A percentile compares a stretch with the other conserved stretches of the same genome.
These are phyloP conservation scores for Ciconia stormi DNA, from an alignment of 2,113 vertebrate species.

Conservation along the genomic window DNA sequence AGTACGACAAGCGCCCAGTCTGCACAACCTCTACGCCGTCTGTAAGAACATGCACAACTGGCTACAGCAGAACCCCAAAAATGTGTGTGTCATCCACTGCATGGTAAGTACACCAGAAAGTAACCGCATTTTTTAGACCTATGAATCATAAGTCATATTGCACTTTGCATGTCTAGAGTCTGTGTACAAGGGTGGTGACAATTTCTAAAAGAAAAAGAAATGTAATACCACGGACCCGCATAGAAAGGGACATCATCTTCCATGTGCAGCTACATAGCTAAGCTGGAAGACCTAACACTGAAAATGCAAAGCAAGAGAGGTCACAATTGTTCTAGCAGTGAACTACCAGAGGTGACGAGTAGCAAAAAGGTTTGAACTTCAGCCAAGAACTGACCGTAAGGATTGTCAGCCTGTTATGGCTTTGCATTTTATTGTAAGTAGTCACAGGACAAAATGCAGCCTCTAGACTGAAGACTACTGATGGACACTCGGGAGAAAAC, in stretches of 20 bases:
- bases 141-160: background rate
- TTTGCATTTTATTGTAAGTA: background rate
- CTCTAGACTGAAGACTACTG: background rate
- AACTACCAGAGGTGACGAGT: background rate
- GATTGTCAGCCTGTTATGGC: background rate
- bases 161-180: rapidly evolving
- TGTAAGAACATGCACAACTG: conserved; percentile 99
- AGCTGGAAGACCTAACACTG: background rate
- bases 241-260: background rate
- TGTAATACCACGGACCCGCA: background rate
- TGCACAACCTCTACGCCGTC: conserved; percentile 97
- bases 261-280: background rate
- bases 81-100: conserved; percentile 98
- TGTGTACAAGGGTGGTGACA: background rate
- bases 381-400: rapidly evolving
- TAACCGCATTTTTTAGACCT: background rate
- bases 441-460: background rate
- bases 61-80: conserved; percentile 98
- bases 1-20: conserved; percentile 90
- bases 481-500: background rate
- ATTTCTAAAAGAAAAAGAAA: background rate
- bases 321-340: background rate
- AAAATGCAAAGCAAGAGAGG: background rate
- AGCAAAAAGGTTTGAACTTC: background rate
- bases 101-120: conserved; percentile 83